Evolutionary conservation across 2,888 invertebrate genomes (phyloP), one percentile per base, ranked within the genome.

Genomic region (Diaperis boleti): DNA sequence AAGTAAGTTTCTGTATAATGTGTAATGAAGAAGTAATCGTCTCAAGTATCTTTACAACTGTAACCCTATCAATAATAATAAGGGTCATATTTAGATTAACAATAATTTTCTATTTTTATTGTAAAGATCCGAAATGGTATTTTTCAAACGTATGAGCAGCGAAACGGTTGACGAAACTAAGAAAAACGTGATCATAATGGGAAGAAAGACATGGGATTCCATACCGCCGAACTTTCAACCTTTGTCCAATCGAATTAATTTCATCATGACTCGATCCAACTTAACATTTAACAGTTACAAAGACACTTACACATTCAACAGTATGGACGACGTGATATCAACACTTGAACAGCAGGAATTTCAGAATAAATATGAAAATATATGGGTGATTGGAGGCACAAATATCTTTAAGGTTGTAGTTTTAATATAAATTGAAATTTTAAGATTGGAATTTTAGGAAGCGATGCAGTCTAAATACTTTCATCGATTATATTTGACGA

Each of bases 131-230:
- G 98, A 98, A 82, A 90, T 97, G 87, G 88, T 89, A 0, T 92
- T 92, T 78, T 98, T 98, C 78, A 87, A 89, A 10, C 83, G 83
- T 33, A 92, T 94, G 83, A 97, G 98, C 0, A 86, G 85, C 2
- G 84, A 84, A n/a, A 89, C 91, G 0, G 77, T 78, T 0, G 86
- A 91, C 69, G 73, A 83, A 0, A 81, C 75, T 0, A 93, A 92
- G 76, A 85, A 86, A 71, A 99, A 99, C 83, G 94, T 91, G 0
- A 94, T 97, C 0, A 87, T 99, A 5, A 98, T 99, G 98, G 98
- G 98, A 0, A 84, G 95, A 26, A 89, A 87, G 71, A 97, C 98
- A 0, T 99, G 96, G 92, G 92, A 96, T 65, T 92, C 92, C 11
- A 92, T 99, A 65, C 98, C 98, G 0, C 79, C 82, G 13, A 92